Evolutionary conservation across 2,113 vertebrate genomes (phyloP).

Genomic region (Cyprinus carpio): DNA sequence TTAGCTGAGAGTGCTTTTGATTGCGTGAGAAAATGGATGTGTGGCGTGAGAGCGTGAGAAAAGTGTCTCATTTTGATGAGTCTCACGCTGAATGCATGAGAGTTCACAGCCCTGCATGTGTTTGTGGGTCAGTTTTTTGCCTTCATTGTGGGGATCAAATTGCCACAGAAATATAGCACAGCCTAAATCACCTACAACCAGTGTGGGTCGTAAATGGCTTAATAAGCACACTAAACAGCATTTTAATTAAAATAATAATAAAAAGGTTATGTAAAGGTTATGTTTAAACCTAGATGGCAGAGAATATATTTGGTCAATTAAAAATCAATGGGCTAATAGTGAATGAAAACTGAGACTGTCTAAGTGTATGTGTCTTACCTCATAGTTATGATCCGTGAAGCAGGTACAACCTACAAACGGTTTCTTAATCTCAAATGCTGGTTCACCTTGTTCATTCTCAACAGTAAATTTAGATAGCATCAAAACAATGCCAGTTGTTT

Average conservation of each 20-base stretch:
- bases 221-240: neutral
- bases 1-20: too few relatives aligned
- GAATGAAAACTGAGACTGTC: too few relatives aligned
- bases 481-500: conserved; percentile 76
- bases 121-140: too few relatives aligned
- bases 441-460: conserved; percentile 73
- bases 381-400: conserved; percentile 76
- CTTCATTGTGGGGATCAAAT: neutral
- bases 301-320: neutral
- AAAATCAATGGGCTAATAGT: too few relatives aligned
- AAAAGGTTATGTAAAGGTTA: neutral
- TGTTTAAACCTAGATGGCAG: neutral
- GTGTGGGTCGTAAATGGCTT: neutral
- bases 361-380: conserved; percentile 64
- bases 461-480: conserved; percentile 80
- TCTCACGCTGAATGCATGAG: too few relatives aligned
- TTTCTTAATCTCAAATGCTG: conserved; percentile 76
- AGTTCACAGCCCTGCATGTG: too few relatives aligned
- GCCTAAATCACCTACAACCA: neutral
- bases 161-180: neutral
- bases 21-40: too few relatives aligned
- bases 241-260: neutral
- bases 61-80: too few relatives aligned
- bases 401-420: conserved; percentile 75
- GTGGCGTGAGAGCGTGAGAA: too few relatives aligned